phyloP scores from a whole-genome alignment of 2,113 vertebrate genomes.

The Poeciliopsis occidentalis region DNA sequence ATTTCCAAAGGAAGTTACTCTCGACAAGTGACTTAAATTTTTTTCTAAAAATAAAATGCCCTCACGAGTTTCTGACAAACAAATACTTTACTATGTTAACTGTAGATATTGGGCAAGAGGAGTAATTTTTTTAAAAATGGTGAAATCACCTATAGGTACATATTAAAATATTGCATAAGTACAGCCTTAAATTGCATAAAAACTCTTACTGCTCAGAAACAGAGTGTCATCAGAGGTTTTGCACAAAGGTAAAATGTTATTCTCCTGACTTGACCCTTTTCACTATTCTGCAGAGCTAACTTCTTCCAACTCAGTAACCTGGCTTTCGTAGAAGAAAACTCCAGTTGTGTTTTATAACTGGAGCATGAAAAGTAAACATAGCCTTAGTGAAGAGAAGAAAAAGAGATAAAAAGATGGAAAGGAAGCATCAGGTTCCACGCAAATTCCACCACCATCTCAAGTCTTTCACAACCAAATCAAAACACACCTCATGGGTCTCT shows the following conservation, averaged over 20 bases:
- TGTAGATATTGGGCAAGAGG: too few relatives aligned
- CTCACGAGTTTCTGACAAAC: too few relatives aligned
- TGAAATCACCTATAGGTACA: too few relatives aligned
- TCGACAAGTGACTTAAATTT: too few relatives aligned
- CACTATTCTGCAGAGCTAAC: slow-evolving; percentile 32
- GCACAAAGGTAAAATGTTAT: background rate
- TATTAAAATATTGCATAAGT: too few relatives aligned
- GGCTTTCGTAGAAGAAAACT: slow-evolving; percentile 57
- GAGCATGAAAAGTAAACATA: slow-evolving; percentile 68
- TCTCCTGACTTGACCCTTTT: background rate
- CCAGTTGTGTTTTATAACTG: slow-evolving; percentile 65
- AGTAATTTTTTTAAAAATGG: too few relatives aligned
- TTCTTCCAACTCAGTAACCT: slow-evolving; percentile 41
- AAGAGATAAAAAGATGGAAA: background rate
- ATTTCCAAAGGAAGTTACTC: too few relatives aligned
- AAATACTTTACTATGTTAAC: too few relatives aligned
- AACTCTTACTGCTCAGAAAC: background rate
- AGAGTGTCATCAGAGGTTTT: background rate
- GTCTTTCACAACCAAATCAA: slow-evolving; percentile 70
- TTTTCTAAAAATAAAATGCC: too few relatives aligned
- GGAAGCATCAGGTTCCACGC: slow-evolving; percentile 59
- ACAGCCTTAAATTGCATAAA: background rate
- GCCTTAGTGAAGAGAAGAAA: slow-evolving; percentile 7
- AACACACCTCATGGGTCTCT: slow-evolving; percentile 57
- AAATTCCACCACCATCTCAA: slow-evolving; percentile 56